A percentile compares a stretch with the other conserved stretches of the same genome.
phyloP scores from a whole-genome alignment of 2,888 invertebrate genomes.

The Bombylius major region DNA sequence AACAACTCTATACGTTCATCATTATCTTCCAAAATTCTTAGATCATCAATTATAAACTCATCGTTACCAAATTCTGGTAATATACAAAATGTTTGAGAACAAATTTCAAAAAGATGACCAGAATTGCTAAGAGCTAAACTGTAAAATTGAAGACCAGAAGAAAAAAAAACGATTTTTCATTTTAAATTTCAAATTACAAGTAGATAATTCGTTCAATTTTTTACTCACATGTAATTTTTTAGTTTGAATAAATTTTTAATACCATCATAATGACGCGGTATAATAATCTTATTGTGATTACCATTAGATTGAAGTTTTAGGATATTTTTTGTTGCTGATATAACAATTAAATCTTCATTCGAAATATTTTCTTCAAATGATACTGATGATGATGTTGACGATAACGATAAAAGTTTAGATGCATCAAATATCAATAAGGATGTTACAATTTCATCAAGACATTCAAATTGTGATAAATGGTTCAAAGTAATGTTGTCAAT shows the following conservation, averaged over 20 bases:
- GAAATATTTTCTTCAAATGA: neutral
- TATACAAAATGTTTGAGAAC: constrained; percentile 22
- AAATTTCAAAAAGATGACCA: constrained; percentile 30
- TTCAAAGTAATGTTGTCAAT: constrained; percentile 16
- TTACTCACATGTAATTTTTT: constrained; percentile 27
- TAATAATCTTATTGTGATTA: constrained; percentile 17
- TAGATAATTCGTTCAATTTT: neutral
- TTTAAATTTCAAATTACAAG: neutral
- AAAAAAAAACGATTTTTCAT: neutral
- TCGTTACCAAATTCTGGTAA: neutral
- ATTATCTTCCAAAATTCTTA: constrained; percentile 29
- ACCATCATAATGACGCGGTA: constrained; percentile 22
- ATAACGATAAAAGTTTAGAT: no score
- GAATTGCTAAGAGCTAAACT: constrained; percentile 28
- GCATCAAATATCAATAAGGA: neutral
- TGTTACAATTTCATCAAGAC: constrained; percentile 17
- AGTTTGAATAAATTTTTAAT: constrained; percentile 28
- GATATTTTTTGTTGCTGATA: constrained; percentile 19
- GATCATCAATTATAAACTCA: constrained; percentile 25
- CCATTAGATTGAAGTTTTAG: constrained; percentile 18
- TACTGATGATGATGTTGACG: no score
- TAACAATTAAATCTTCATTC: constrained; percentile 10
- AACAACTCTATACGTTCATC: constrained; percentile 29
- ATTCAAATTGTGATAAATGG: constrained; percentile 17
- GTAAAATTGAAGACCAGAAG: no score